Conservation (phyloP, 1,140 invertebrate species). For the Tyrophagus putrescentiae region DNA sequence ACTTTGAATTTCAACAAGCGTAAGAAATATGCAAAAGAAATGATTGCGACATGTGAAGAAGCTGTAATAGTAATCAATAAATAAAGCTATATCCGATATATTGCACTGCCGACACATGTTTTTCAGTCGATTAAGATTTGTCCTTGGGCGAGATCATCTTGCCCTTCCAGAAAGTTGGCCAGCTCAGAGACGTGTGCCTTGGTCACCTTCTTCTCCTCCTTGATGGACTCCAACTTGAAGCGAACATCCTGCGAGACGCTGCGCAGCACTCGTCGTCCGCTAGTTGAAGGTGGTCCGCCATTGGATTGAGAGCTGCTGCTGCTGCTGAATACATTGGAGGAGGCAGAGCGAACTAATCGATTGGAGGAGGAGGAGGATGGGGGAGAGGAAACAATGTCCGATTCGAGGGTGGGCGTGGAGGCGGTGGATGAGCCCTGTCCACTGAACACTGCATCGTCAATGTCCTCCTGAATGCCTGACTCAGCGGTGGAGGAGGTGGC, state of each 20-base stretch:
- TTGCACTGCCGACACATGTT: background rate
- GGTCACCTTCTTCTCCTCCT: background rate
- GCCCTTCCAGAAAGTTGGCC: background rate
- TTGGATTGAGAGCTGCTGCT: too few species aligned
- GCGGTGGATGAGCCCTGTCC: too few species aligned
- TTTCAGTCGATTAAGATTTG: background rate
- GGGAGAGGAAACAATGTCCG: too few species aligned
- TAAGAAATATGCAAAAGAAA: background rate
- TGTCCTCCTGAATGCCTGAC: background rate
- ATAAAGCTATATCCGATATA: background rate
- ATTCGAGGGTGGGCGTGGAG: too few species aligned
- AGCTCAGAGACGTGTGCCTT: background rate
- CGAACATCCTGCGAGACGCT: background rate
- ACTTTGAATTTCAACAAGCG: background rate
- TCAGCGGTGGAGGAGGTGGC: too few species aligned
- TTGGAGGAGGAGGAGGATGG: too few species aligned
- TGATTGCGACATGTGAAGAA: background rate
- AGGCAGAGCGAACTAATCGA: background rate
- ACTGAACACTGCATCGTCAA: background rate
- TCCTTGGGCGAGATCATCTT: background rate
- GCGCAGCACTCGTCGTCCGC: background rate
- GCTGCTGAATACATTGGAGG: background rate
- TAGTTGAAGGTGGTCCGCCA: background rate
- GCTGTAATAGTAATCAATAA: background rate
- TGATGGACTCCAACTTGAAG: conserved; percentile 1